Base-by-base conservation (phyloP, 35 echinoderm and acorn worm species). In the Apostichopus californicus region DNA sequence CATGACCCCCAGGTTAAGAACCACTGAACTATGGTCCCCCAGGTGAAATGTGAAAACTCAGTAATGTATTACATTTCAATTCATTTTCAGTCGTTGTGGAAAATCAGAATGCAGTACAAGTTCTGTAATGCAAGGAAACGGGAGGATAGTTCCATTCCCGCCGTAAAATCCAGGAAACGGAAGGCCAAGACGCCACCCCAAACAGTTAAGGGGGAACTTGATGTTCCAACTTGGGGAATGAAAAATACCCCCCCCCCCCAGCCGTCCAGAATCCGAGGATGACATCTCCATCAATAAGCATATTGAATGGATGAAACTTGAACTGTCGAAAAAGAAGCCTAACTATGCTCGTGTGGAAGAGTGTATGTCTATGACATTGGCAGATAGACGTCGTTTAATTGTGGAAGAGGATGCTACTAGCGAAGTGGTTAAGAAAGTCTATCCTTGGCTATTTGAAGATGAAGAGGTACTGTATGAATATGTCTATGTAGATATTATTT, bases 31-130 rank as follows among this genome's bases (percentile, higher is more conserved):
- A 28, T 28, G 26, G 26, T 28, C 26, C 26, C 26, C 26, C 26
- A 28, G 26, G 26, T 28, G 26, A 28, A 28, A 28, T 28, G 26
- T 28, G 26, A 28, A 28, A 28, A 28, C 26, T 28, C 26, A 28
- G 26, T 28, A 28, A 28, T 28, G 26, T 28, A 28, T 28, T 28
- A 28, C 26, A 28, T 28, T 28, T 28, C 26, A 28, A 28, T 28
- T 28, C 26, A 28, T 28, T 78, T 85, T n/a, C 28, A 58, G 56
- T 25, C 28, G 8, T 46, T 85, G 10, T 85, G 81, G 81, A 85
- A 85, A 52, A 14, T 52, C 81, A 26, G 46, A 9, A 25, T 85
- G 13, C 81, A 85, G 81, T 85, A 85, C 56, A 85, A 85, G n/a
- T 85, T 85, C 53, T 14, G 15, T 9, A 85, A 85, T 52, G 13